phyloP scores from a whole-genome alignment of 1,140 invertebrate species.

The Varroa destructor region DNA sequence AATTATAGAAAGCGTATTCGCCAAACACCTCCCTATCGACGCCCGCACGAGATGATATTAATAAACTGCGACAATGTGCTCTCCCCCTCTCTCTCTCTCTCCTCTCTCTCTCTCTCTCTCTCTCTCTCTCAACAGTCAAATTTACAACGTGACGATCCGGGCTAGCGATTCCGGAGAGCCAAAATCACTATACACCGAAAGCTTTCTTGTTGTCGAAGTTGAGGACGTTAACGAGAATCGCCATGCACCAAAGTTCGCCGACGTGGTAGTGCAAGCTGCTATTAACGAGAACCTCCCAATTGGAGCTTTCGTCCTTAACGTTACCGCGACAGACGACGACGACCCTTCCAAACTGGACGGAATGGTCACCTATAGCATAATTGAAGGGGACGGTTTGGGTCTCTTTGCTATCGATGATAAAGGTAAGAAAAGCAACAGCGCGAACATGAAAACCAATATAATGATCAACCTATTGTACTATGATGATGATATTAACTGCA shows the following conservation, averaged over 20 bases:
- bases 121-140: conserved; percentile 46
- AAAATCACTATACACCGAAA: conserved; percentile 53
- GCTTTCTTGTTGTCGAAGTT: conserved; percentile 66
- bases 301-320: conserved; percentile 57
- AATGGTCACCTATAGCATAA: conserved; percentile 67
- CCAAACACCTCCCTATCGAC: no score
- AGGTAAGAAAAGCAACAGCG: conserved; percentile 46
- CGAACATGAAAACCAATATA: no score
- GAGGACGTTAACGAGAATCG: conserved; percentile 85
- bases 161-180: conserved; percentile 61
- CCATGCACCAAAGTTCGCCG: conserved; percentile 65
- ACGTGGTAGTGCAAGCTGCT: conserved; percentile 51
- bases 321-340: conserved; percentile 64
- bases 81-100: no score
- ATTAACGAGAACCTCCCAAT: conserved; percentile 61
- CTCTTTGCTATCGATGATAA: conserved; percentile 76
- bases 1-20: no score
- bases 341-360: conserved; percentile 53
- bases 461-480: no score
- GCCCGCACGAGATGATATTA: no score
- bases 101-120: not conserved
- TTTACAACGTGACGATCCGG: conserved; percentile 68
- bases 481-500: no score
- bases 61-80: no score
- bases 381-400: conserved; percentile 74